Base-by-base conservation (phyloP, 2,888 invertebrate species). In the Linnaemya tessellans region DNA sequence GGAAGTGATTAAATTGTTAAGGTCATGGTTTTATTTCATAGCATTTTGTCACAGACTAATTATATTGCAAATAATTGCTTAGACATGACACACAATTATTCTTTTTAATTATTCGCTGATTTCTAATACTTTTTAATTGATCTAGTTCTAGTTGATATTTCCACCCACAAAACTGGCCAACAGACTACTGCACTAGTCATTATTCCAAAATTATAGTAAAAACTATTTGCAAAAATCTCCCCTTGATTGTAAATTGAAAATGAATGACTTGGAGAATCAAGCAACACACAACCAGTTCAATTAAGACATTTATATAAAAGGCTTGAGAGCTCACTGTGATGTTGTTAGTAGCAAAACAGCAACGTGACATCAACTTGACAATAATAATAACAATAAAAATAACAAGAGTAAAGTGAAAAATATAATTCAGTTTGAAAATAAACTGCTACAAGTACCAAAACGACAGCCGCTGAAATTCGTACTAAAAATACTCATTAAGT, bases 271-370 rank as follows among this genome's bases (percentile, higher is more conserved):
- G 20, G 56, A 30, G 60, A 60, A 60, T 25, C 15, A 20, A 30
- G 43, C 5, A 25, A 35, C 67, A 58, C 8, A 54, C 60, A 77
- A 65, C 58, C 64, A 70, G 54, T 51, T 80, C 60, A 70, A 41
- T 65, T 58, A 68, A 70, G 64, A 74, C 43, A 35, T 58, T 62
- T 9, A 51, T 70, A 81, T 64, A 83, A 68, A 60, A 71, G 54
- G 67, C 71, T 68, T 30, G 20, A 54, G 62, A 68, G 74, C 3
- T 41, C 25, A 62, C 41, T 3, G 43, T 11, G 22, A 70, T 20
- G 30, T 74, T 67, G 46, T 73, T 62, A 46, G 43, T 51, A 62
- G 11, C 18, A 10, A 25, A 54, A 71, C 51, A 51, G 43, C 51
- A 73, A 20, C 67, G 38, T 62, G n/a, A n/a, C n/a, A n/a, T n/a